Percentiles rank a stretch among this genome's conserved stretches.
These are phyloP conservation scores for Bombus polaris DNA, from an alignment of 1,140 invertebrate genomes.

Conservation along the genomic window DNA sequence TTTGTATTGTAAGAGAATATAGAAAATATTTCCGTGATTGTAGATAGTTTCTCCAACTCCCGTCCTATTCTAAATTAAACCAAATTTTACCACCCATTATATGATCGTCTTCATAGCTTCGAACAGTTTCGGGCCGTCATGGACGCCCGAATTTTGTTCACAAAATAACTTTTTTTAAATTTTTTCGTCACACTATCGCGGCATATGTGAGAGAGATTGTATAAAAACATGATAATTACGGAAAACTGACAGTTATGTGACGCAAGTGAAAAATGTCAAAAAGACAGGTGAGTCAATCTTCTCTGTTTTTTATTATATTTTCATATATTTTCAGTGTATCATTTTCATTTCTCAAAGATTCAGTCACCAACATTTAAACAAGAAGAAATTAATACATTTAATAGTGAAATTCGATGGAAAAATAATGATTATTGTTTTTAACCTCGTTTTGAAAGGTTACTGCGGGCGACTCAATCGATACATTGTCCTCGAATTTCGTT, in stretches of 20 bases:
- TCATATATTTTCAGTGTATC: background rate
- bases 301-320: conserved; percentile 7
- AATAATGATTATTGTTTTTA: conserved; percentile 38
- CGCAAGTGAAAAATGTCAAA: conserved; percentile 34
- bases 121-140: conserved; percentile 41
- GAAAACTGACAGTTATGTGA: conserved; percentile 41
- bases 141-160: conserved; percentile 37
- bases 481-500: conserved; percentile 52
- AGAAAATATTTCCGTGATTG: conserved; percentile 19
- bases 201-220: conserved; percentile 30
- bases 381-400: background rate
- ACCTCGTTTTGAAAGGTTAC: conserved; percentile 50
- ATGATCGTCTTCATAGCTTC: conserved; percentile 43
- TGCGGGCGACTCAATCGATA: conserved; percentile 54
- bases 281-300: conserved; percentile 33
- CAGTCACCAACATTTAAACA: background rate
- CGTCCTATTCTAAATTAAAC: background rate
- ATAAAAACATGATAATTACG: background rate
- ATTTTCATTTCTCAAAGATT: background rate
- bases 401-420: background rate
- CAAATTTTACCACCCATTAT: conserved; percentile 44
- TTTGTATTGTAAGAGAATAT: background rate
- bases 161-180: conserved; percentile 22
- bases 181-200: background rate
- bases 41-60: background rate